Conservation (phyloP, 1,140 invertebrate species). For the Oryzaephilus surinamensis region DNA sequence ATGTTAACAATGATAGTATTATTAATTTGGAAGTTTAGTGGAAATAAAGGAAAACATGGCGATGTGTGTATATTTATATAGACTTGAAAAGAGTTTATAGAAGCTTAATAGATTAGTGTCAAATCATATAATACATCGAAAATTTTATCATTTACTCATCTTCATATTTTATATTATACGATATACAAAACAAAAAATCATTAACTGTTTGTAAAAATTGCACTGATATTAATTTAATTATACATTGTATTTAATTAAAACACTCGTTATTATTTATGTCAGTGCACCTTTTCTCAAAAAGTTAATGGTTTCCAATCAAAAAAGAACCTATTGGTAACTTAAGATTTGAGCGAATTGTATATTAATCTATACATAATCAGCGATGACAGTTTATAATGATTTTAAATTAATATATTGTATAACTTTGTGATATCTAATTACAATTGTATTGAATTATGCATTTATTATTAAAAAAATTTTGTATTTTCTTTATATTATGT, state of each 20-base stretch:
- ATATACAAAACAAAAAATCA: too few relatives aligned
- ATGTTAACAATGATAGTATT: slow-evolving; percentile 6
- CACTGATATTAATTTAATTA: slow-evolving; percentile 1
- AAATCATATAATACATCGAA: slow-evolving; percentile 29
- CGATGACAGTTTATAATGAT: slow-evolving; percentile 20
- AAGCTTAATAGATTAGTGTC: slow-evolving; percentile 24
- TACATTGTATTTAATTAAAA: slow-evolving; percentile 6
- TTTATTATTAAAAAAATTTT: slow-evolving; percentile 13
- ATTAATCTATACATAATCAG: slow-evolving; percentile 24
- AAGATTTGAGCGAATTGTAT: slow-evolving; percentile 18
- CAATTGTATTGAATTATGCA: slow-evolving; percentile 18
- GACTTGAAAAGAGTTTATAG: slow-evolving; percentile 16
- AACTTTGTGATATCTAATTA: slow-evolving; percentile 28
- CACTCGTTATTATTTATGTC: too few relatives aligned
- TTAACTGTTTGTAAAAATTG: neutral
- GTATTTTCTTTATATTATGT: slow-evolving; percentile 14
- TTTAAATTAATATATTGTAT: slow-evolving; percentile 20
- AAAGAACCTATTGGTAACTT: slow-evolving; percentile 6
- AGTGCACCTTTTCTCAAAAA: too few relatives aligned
- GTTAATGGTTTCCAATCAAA: too few relatives aligned
- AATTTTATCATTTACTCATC: slow-evolving; percentile 13
- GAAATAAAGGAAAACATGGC: slow-evolving; percentile 17
- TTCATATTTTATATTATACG: slow-evolving; percentile 16
- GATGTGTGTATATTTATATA: slow-evolving; percentile 22
- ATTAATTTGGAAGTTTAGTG: too few relatives aligned